A percentile compares a stretch with the other conserved stretches of the same genome.
phyloP scores from a whole-genome alignment of 2,888 invertebrate species.

The Tupiocoris notatus region DNA sequence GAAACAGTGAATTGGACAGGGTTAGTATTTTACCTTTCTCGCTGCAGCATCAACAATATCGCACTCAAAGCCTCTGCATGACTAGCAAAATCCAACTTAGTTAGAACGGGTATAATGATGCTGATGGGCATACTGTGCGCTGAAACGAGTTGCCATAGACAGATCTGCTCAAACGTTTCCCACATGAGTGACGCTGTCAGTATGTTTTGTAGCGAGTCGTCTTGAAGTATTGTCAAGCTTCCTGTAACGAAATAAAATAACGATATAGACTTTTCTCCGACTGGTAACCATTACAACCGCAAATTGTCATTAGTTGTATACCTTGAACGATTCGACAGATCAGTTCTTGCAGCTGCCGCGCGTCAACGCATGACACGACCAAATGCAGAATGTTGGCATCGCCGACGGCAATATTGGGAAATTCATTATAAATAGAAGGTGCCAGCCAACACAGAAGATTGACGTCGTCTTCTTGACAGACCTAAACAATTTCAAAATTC shows the following conservation, averaged over 20 bases:
- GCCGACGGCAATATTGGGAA: constrained; percentile 81
- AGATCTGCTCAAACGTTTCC: constrained; percentile 97
- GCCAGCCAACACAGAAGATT: constrained; percentile 87
- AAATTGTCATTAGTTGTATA: constrained; percentile 1
- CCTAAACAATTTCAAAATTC: too few species aligned
- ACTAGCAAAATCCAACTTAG: constrained; percentile 76
- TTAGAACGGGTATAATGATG: constrained; percentile 74
- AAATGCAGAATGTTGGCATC: constrained; percentile 84
- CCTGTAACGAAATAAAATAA: constrained; percentile 48
- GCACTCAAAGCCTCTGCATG: constrained; percentile 92
- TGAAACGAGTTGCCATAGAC: constrained; percentile 92
- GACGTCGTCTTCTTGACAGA: constrained; percentile 86
- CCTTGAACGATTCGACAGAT: constrained; percentile 89
- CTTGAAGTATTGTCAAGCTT: constrained; percentile 72
- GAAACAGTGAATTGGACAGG: too few species aligned
- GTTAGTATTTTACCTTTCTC: constrained; percentile 77
- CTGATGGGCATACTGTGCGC: constrained; percentile 94
- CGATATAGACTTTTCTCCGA: too few species aligned
- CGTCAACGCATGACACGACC: constrained; percentile 87
- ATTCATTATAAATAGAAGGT: constrained; percentile 89
- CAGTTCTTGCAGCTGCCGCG: constrained; percentile 83
- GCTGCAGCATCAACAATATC: constrained; percentile 85
- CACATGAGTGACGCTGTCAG: constrained; percentile 83
- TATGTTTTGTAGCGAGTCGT: constrained; percentile 71
- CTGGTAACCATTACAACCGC: not conserved